These are phyloP conservation scores for Aporophyla nigra DNA, from an alignment of 2,888 invertebrate species.

Conservation along the genomic window DNA sequence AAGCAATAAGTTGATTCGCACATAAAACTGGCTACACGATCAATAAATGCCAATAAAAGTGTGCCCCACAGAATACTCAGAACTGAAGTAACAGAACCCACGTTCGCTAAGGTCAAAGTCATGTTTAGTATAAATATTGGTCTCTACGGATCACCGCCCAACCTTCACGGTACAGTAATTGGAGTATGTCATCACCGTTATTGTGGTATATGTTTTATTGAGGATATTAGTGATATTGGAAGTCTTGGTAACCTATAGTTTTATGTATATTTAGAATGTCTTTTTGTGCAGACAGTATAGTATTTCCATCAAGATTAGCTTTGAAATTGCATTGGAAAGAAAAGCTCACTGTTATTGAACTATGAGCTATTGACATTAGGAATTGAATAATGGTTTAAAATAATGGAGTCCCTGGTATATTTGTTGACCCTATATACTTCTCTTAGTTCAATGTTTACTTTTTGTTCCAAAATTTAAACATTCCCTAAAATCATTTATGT, in stretches of 20 bases:
- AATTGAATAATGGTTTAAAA: not conserved
- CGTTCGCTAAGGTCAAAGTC: slow-evolving; percentile 48
- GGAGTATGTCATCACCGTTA: slow-evolving; percentile 44
- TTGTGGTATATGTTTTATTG: slow-evolving; percentile 5
- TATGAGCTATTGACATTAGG: not conserved
- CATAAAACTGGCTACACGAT: slow-evolving; percentile 45
- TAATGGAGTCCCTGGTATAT: not conserved
- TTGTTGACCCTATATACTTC: not conserved
- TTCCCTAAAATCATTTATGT: too few species aligned
- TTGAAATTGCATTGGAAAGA: not conserved
- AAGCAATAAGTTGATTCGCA: slow-evolving; percentile 49
- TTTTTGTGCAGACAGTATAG: not conserved
- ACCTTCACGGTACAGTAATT: slow-evolving; percentile 51
- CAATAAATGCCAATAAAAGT: slow-evolving; percentile 58
- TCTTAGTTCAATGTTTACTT: too few species aligned
- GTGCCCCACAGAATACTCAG: slow-evolving; percentile 27
- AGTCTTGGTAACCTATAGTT: not conserved
- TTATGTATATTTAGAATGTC: not conserved
- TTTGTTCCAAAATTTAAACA: too few species aligned
- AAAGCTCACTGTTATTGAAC: not conserved
- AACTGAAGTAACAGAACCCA: slow-evolving; percentile 34
- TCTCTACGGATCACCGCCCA: slow-evolving; percentile 49
- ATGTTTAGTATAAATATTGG: slow-evolving; percentile 53
- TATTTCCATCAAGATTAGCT: not conserved
- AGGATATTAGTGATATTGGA: slow-evolving; percentile 5